These are phyloP conservation scores for Pyrrhosoma nymphula DNA, from an alignment of 2,888 invertebrate genomes.

Conservation along the genomic window DNA sequence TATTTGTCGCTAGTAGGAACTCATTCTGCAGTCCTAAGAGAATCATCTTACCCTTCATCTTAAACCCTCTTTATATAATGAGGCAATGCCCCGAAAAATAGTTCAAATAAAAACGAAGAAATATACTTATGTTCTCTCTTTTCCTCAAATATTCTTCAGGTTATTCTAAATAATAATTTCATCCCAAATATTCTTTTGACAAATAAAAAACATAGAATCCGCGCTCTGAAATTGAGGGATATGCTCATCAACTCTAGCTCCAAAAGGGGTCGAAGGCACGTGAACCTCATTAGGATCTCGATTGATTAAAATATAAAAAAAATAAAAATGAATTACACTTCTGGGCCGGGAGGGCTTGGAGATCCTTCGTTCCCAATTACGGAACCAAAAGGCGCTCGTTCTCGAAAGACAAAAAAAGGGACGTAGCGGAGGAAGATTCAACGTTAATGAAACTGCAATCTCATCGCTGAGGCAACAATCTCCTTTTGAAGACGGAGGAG, in stretches of 20 bases:
- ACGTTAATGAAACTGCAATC: constrained; percentile 30
- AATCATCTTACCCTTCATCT: no score
- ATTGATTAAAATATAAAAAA: background rate
- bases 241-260: background rate
- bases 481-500: background rate
- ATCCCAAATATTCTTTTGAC: no score
- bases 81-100: no score
- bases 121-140: no score
- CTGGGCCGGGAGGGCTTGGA: background rate
- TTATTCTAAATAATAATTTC: no score
- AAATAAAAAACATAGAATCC: background rate
- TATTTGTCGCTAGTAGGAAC: no score
- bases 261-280: background rate
- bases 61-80: no score
- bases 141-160: no score
- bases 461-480: background rate
- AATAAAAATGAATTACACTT: background rate
- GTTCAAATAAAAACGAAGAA: no score
- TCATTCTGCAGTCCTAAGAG: no score
- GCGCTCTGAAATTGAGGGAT: background rate
- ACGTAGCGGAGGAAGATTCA: constrained; percentile 2
- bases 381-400: background rate
- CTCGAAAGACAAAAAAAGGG: background rate
- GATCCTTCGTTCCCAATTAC: background rate
- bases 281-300: background rate